Evolutionary conservation across 92 coral and sea anemone species (phyloP).

Genomic region (Bergia puertoricense): DNA sequence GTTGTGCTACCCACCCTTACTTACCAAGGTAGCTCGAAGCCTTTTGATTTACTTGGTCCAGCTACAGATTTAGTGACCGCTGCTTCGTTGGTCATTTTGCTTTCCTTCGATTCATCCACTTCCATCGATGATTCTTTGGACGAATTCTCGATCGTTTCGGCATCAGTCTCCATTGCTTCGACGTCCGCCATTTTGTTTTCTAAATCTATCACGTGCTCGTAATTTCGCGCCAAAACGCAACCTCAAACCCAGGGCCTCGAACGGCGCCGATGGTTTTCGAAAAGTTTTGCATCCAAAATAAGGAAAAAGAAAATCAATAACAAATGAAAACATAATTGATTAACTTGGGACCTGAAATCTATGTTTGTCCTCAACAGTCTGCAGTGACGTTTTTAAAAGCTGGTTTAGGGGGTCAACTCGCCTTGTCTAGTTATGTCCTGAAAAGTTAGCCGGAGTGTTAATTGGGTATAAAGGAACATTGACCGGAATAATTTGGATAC

Average conservation of each 20-base stretch:
- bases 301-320: too few species aligned
- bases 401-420: too few species aligned
- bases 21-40: constrained; percentile 95
- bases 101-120: constrained; percentile 59
- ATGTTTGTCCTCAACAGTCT: too few species aligned
- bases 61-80: constrained; percentile 35
- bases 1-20: not conserved
- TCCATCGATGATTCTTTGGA: constrained; percentile 68
- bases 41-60: constrained; percentile 66
- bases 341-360: too few species aligned
- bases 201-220: constrained; percentile 64
- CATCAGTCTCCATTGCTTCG: constrained; percentile 75
- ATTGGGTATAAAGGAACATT: too few species aligned
- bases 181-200: constrained; percentile 92
- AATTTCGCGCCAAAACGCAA: constrained; percentile 84
- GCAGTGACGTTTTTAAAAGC: too few species aligned
- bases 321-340: too few species aligned
- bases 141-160: constrained; percentile 36
- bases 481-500: too few species aligned
- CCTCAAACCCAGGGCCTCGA: constrained; percentile 30
- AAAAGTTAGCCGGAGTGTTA: too few species aligned
- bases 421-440: too few species aligned
- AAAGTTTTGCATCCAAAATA: too few species aligned
- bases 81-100: constrained; percentile 24
- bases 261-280: too few species aligned